phyloP scores from a whole-genome alignment of 2,797 vertebrate species.

The Poliocrania exsul region DNA sequence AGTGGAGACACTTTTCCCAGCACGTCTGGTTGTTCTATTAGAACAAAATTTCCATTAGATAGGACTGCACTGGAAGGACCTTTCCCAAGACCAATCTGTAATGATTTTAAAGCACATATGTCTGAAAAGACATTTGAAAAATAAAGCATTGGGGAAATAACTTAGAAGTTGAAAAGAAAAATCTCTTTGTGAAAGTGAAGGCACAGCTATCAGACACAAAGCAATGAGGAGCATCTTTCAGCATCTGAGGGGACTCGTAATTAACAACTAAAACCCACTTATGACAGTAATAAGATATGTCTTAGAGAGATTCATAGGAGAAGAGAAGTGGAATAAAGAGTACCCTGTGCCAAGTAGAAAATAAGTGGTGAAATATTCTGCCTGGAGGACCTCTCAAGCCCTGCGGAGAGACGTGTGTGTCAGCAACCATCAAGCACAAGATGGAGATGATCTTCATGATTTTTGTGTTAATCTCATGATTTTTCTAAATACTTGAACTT shows the following conservation, averaged over 20 bases:
- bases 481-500: neutral
- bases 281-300: neutral
- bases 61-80: neutral
- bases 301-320: neutral
- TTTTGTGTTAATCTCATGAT: neutral
- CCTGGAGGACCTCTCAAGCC: neutral
- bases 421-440: neutral
- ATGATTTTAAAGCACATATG: neutral
- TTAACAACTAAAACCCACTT: neutral
- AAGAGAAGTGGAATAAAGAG: neutral
- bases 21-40: neutral
- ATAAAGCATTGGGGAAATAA: neutral
- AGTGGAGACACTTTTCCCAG: neutral
- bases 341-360: neutral
- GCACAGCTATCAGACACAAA: accelerated
- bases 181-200: neutral
- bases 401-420: accelerated
- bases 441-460: neutral
- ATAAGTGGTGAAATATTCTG: neutral
- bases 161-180: neutral
- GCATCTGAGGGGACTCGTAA: neutral
- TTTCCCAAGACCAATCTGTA: neutral
- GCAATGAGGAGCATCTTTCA: neutral
- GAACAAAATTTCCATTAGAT: neutral
- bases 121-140: neutral